These are phyloP conservation scores for Prunella fulvescens DNA, from an alignment of 2,113 vertebrate genomes.

Conservation along the genomic window DNA sequence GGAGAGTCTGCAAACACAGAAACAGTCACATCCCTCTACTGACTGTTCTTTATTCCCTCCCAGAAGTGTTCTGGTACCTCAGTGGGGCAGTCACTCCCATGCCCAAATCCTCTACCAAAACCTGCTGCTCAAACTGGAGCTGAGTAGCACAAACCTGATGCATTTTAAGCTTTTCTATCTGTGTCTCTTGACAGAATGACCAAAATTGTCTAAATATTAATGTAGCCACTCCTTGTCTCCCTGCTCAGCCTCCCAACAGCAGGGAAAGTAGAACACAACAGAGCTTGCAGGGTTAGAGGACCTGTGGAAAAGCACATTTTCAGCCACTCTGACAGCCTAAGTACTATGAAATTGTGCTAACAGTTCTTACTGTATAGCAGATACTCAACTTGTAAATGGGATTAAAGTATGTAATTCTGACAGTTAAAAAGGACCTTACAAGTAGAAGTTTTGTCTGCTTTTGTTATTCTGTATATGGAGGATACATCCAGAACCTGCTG, in stretches of 20 bases:
- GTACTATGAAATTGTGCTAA: not conserved
- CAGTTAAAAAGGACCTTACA: not conserved
- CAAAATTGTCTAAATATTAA: not conserved
- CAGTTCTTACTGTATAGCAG: not conserved
- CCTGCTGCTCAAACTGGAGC: not conserved
- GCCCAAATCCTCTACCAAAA: not conserved
- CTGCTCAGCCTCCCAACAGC: not conserved
- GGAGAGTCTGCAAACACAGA: slow-evolving; percentile 72
- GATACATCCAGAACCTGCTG: not conserved
- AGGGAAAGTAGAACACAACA: no score
- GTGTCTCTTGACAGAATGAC: not conserved
- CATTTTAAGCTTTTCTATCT: not conserved
- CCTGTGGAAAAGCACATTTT: not conserved
- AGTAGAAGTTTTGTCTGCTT: not conserved
- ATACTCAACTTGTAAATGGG: not conserved
- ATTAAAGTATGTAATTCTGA: not conserved
- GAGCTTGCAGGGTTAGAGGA: not conserved
- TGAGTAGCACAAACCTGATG: not conserved
- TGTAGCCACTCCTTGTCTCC: not conserved
- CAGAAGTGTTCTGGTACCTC: not conserved
- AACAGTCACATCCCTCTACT: not conserved
- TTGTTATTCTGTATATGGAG: not conserved
- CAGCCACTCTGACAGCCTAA: not conserved
- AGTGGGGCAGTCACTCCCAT: not conserved
- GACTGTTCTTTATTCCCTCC: not conserved